Conservation (phyloP, 2,888 invertebrate species). For the Bedellia somnulentella region DNA sequence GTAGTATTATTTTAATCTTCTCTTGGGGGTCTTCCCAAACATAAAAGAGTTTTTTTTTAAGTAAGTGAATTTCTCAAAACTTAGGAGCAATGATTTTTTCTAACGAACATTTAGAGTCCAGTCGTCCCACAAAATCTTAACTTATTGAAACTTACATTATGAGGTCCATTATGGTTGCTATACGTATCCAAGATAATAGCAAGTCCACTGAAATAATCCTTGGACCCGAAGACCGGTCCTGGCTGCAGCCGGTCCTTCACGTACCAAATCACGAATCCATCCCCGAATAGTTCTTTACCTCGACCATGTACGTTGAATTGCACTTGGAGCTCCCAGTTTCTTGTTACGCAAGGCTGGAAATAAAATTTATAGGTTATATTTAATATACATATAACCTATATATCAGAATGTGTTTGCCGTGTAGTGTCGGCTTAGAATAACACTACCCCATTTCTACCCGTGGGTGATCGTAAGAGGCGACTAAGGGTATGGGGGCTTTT, state of each 20-base stretch:
- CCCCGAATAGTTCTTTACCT: conserved; percentile 94
- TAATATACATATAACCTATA: background rate
- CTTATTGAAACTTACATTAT: conserved; percentile 73
- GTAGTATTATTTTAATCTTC: no score
- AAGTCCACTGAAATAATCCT: conserved; percentile 87
- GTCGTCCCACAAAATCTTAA: no score
- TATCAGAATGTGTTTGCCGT: no score
- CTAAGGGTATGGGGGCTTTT: no score
- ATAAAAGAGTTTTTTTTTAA: no score
- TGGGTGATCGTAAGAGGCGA: no score
- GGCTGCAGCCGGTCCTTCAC: conserved; percentile 69
- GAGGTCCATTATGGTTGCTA: conserved; percentile 98
- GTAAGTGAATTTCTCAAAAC: no score
- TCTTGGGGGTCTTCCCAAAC: no score
- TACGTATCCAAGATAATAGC: conserved; percentile 96
- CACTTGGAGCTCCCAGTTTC: conserved; percentile 96
- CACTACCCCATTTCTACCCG: no score
- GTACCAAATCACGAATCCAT: conserved; percentile 97
- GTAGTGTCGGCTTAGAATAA: no score
- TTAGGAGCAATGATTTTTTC: no score
- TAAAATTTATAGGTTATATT: background rate
- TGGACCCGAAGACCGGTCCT: conserved; percentile 94
- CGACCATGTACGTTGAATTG: conserved; percentile 95
- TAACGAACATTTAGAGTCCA: no score
- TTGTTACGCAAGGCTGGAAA: conserved; percentile 76